Evolutionary conservation across 2,113 vertebrate genomes (phyloP), one percentile per base, ranked within the genome.

Genomic region (Platysteira castanea): DNA sequence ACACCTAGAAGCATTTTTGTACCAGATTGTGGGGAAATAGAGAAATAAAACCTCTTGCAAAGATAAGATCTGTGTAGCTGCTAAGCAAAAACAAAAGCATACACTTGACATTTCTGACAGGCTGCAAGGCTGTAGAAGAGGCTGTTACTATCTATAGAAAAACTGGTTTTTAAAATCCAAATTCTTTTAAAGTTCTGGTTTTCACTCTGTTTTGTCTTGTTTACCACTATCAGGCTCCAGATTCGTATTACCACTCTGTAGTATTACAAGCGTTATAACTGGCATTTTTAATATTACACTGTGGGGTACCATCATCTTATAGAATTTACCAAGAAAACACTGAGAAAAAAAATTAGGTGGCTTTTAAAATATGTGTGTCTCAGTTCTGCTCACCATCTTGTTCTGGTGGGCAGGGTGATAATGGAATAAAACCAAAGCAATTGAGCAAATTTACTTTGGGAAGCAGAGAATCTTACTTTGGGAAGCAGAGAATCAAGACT

Each of bases 231-330:
- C 33, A 59, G 35, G n/a, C 33, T 87, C 75, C 50, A 60, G 23
- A 49, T 4, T 24, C 28, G 16, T 57, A 59, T 11, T 39, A 50
- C 14, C 73, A n/a, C 16, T 63, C 27, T 30, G 15, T 42, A 7
- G 17, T 13, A 67, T 27, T 37, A 27, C 14, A 84, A 41, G 10
- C 65, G 60, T 64, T 71, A 39, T 10, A 1, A 57, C 6, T 41
- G 31, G 11, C 8, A 53, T 81, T 92, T 86, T 80, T 39, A 64
- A 33, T 53, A 76, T 53, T 41, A 39, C 28, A 37, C 47, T 56
- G 8, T 2, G 1, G 20, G 24, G 9, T 33, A 42, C 26, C 41
- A 84, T 60, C 39, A 68, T 15, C 2, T 1, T 11, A n/a, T 0
- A 69, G 26, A 73, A 76, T 31, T 83, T 54, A 73, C 27, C 12